Evolutionary conservation across 2,797 vertebrate species (phyloP).

Genomic region (Halcyon leucocephala): DNA sequence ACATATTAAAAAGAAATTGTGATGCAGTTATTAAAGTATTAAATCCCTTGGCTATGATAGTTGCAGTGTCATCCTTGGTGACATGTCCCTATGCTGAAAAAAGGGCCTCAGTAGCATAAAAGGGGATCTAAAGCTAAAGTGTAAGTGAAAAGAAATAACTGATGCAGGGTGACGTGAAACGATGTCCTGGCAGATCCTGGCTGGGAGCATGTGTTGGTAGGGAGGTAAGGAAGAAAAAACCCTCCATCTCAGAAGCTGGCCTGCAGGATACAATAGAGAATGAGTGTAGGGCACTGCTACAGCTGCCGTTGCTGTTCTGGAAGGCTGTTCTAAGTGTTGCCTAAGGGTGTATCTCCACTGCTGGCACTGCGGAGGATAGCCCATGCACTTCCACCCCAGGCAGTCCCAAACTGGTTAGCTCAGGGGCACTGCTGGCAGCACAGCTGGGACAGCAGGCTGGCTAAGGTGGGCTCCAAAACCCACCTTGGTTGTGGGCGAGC

Average conservation of each 20-base stretch:
- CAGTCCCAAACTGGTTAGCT: background rate
- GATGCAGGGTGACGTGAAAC: background rate
- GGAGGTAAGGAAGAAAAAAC: background rate
- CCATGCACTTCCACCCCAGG: background rate
- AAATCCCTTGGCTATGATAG: background rate
- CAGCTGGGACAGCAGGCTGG: fast-evolving
- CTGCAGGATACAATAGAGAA: fast-evolving
- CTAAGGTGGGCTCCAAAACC: background rate
- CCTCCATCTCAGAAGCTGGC: background rate
- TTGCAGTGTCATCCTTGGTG: background rate
- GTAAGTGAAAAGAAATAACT: background rate
- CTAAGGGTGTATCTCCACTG: background rate
- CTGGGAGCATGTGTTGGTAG: background rate
- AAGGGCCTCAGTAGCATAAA: background rate
- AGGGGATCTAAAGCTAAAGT: background rate
- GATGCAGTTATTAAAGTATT: background rate
- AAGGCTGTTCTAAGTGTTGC: background rate
- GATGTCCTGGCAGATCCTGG: background rate
- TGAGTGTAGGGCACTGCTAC: background rate
- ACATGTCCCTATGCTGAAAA: background rate
- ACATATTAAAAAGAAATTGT: background rate
- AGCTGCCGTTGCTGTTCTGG: background rate
- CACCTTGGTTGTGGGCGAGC: fast-evolving
- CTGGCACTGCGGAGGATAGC: background rate
- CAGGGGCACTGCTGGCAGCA: background rate